Percentiles rank a stretch among this genome's conserved stretches.
Evolutionary conservation across 1,140 invertebrate genomes (phyloP).

Genomic region (Ctenoplectra terminalis): DNA sequence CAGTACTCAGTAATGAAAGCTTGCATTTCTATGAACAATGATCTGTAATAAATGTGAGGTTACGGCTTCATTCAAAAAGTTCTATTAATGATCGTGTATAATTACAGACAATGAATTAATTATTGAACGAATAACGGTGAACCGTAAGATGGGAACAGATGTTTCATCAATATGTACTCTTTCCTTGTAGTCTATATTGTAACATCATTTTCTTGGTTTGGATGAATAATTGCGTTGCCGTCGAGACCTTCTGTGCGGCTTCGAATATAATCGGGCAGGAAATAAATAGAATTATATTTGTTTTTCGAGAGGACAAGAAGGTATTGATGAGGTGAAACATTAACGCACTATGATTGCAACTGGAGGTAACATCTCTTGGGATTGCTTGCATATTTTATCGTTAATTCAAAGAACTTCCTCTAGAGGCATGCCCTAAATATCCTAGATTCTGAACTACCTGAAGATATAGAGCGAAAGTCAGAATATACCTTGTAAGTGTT

Average conservation of each 20-base stretch:
- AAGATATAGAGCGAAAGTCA: background rate
- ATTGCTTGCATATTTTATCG: slow-evolving; percentile 56
- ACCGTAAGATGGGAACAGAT: background rate
- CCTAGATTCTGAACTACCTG: background rate
- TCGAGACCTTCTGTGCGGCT: background rate
- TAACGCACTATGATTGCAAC: slow-evolving; percentile 43
- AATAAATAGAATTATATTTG: background rate
- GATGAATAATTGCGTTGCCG: background rate
- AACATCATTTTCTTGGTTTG: background rate
- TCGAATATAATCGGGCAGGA: background rate
- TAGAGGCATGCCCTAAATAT: slow-evolving; percentile 25
- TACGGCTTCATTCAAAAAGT: background rate
- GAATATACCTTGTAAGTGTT: background rate
- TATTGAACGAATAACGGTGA: slow-evolving; percentile 1
- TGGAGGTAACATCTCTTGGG: slow-evolving; percentile 43
- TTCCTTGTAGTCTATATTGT: background rate
- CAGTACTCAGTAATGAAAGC: too few species aligned
- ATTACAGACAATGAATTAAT: background rate
- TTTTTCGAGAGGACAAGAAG: background rate
- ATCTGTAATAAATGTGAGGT: too few species aligned
- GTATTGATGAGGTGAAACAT: slow-evolving; percentile 46
- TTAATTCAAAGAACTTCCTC: slow-evolving; percentile 33
- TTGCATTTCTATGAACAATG: too few species aligned
- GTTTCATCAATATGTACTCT: background rate
- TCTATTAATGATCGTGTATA: background rate